These are phyloP conservation scores for Carterocephalus palaemon DNA, from an alignment of 2,888 invertebrate genomes.

Conservation along the genomic window DNA sequence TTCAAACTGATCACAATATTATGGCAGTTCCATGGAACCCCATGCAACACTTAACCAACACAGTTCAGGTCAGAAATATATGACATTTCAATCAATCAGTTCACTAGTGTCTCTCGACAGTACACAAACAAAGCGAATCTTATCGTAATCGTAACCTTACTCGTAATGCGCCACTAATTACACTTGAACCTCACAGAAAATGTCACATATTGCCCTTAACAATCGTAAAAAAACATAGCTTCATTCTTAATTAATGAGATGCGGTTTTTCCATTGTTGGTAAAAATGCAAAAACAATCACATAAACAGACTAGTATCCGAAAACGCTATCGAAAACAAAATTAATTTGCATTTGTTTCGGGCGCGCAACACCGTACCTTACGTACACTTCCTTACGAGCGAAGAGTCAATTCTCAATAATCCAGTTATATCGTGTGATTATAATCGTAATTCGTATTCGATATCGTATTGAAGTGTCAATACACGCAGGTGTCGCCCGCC, in stretches of 20 bases:
- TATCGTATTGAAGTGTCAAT: too few species aligned
- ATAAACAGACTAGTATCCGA: slow-evolving; percentile 76
- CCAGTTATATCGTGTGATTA: too few species aligned
- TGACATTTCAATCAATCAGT: slow-evolving; percentile 62
- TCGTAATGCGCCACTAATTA: slow-evolving; percentile 35
- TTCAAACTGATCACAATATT: slow-evolving; percentile 77
- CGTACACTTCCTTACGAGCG: too few species aligned
- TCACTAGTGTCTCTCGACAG: slow-evolving; percentile 49
- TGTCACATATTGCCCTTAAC: slow-evolving; percentile 67
- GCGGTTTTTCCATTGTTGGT: slow-evolving; percentile 69
- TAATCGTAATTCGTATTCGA: too few species aligned
- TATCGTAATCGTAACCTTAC: slow-evolving; percentile 38
- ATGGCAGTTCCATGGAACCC: slow-evolving; percentile 75
- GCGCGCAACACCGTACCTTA: slow-evolving; percentile 7
- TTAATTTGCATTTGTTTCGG: slow-evolving; percentile 27
- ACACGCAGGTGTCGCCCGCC: slow-evolving; percentile 14
- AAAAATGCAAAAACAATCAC: slow-evolving; percentile 76
- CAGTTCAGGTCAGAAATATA: slow-evolving; percentile 56
- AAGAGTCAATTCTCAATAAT: too few species aligned
- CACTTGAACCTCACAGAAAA: slow-evolving; percentile 58
- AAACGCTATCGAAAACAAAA: slow-evolving; percentile 67
- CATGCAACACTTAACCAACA: slow-evolving; percentile 71
- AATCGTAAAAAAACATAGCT: slow-evolving; percentile 57
- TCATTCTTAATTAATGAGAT: slow-evolving; percentile 75
- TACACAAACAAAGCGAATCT: slow-evolving; percentile 50